Percentiles rank a stretch among this genome's conserved stretches.
phyloP scores from a whole-genome alignment of 2,888 invertebrate species.

The Notodonta ziczac region DNA sequence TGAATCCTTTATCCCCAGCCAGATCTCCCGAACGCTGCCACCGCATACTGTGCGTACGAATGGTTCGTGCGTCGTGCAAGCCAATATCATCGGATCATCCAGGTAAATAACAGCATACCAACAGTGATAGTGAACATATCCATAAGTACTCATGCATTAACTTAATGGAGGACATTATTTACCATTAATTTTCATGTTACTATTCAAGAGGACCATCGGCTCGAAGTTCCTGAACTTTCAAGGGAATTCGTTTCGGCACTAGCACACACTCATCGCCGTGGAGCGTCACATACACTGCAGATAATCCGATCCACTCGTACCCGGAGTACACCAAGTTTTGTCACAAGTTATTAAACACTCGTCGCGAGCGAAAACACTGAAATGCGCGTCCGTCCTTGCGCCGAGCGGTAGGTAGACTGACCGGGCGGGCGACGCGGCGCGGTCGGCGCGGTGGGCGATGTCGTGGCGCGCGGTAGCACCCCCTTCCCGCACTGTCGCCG shows the following conservation, averaged over 20 bases:
- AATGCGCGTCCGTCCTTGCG: slow-evolving; percentile 46
- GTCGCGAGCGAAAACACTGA: slow-evolving; percentile 34
- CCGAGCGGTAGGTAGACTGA: slow-evolving; percentile 62
- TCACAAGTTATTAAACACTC: slow-evolving; percentile 62
- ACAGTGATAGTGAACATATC: slow-evolving; percentile 59
- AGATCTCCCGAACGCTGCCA: slow-evolving; percentile 52
- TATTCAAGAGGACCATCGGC: slow-evolving; percentile 82
- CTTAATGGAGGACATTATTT: slow-evolving; percentile 61
- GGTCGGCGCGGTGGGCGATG: slow-evolving; percentile 35
- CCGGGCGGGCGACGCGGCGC: slow-evolving; percentile 41
- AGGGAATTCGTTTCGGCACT: slow-evolving; percentile 55
- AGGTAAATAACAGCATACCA: slow-evolving; percentile 62
- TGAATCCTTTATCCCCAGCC: slow-evolving; percentile 39
- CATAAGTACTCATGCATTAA: slow-evolving; percentile 68
- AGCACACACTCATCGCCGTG: slow-evolving; percentile 60
- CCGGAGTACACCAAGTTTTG: slow-evolving; percentile 65
- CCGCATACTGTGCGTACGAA: slow-evolving; percentile 43
- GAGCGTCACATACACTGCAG: slow-evolving; percentile 77
- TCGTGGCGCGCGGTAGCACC: slow-evolving; percentile 58
- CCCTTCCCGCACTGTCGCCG: slow-evolving; percentile 44
- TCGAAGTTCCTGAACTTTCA: slow-evolving; percentile 59
- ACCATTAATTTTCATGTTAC: slow-evolving; percentile 83
- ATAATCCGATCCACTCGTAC: slow-evolving; percentile 67
- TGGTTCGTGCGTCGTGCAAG: slow-evolving; percentile 75
- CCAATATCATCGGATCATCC: slow-evolving; percentile 76